Evolutionary conservation across 1,140 invertebrate genomes (phyloP).

Genomic region (Lanistes nyassanus): DNA sequence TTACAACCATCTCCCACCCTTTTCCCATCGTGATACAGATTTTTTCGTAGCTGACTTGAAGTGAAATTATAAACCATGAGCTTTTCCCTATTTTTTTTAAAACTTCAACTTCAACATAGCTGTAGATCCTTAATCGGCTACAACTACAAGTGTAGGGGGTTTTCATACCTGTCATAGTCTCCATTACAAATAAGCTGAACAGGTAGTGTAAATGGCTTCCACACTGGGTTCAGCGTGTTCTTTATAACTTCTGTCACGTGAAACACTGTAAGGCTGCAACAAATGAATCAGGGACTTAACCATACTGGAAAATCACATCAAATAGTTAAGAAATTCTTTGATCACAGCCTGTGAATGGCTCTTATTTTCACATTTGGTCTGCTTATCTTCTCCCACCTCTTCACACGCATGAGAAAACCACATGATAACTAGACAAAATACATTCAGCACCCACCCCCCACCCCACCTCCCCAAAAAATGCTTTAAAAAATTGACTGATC

Average conservation of each 20-base stretch:
- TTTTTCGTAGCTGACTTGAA: no score
- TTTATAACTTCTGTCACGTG: conserved; percentile 71
- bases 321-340: no score
- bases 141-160: background rate
- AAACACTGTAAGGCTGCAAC: conserved; percentile 66
- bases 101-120: no score
- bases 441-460: background rate
- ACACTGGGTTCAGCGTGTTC: conserved; percentile 71
- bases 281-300: no score
- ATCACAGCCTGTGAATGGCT: no score
- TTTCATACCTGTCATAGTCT: conserved; percentile 69
- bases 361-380: no score
- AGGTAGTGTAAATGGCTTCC: conserved; percentile 70
- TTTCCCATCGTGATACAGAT: no score
- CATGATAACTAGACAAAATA: background rate
- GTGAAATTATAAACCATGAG: background rate
- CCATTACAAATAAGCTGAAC: conserved; percentile 72
- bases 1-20: background rate
- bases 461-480: background rate
- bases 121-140: no score
- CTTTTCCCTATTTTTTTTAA: background rate
- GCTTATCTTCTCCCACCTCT: no score
- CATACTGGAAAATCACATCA: no score
- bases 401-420: background rate
- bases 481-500: no score